A percentile compares a stretch with the other conserved stretches of the same genome.
These are phyloP conservation scores for Potamarius usumacintae DNA, from an alignment of 2,113 vertebrate species.

Conservation along the genomic window DNA sequence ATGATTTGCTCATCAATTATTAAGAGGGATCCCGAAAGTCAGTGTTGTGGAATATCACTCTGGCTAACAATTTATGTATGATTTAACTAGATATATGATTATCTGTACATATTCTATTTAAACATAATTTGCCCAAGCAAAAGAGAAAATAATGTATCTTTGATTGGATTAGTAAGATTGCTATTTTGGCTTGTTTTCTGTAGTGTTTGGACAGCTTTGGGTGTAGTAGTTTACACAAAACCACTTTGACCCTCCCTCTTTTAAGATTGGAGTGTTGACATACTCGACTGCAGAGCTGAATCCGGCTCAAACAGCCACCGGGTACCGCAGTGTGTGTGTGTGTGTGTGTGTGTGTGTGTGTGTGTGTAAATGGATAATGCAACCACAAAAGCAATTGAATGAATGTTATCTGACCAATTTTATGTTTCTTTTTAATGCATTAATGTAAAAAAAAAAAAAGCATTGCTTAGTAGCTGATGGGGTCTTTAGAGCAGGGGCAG, in stretches of 20 bases:
- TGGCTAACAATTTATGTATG: background rate
- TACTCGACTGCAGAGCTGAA: background rate
- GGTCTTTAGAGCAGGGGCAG: background rate
- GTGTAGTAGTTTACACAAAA: background rate
- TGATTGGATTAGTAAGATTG: background rate
- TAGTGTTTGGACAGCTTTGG: background rate
- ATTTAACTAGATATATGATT: background rate
- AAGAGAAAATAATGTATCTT: background rate
- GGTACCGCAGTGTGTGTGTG: slow-evolving; percentile 5
- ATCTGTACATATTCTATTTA: background rate
- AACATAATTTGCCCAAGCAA: background rate
- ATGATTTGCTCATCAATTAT: background rate
- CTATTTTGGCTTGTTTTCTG: background rate
- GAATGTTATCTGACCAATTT: background rate
- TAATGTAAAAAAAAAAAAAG: slow-evolving; percentile 1
- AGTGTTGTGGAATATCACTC: background rate
- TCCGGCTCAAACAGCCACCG: background rate
- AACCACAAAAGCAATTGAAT: background rate
- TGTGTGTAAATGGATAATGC: slow-evolving; percentile 12
- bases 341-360: slow-evolving; percentile 3
- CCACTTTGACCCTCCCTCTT: background rate
- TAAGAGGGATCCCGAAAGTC: background rate
- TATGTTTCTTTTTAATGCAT: background rate
- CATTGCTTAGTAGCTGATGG: background rate
- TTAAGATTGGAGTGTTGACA: background rate